Conservation (phyloP, 2,113 vertebrate species). For the Trematocara marginatum region DNA sequence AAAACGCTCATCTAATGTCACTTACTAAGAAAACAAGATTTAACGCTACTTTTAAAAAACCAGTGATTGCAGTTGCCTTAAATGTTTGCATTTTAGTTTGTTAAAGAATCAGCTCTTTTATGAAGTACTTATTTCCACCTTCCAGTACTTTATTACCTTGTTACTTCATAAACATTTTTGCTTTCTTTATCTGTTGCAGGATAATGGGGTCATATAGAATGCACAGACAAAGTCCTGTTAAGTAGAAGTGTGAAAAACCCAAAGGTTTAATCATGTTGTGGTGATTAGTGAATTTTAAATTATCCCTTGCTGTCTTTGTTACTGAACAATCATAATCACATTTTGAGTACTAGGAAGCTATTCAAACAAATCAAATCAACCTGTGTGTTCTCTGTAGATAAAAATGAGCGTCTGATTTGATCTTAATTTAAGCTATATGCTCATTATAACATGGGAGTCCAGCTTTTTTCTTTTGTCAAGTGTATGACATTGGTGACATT, state of each 20-base stretch:
- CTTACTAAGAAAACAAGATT: neutral
- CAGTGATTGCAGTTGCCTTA: neutral
- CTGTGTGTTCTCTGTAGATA: neutral
- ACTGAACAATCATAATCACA: neutral
- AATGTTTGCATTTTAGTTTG: neutral
- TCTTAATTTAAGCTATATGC: neutral
- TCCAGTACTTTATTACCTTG: neutral
- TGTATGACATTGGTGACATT: neutral
- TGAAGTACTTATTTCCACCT: neutral
- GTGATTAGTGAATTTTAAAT: neutral
- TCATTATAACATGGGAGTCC: neutral
- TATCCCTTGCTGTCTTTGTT: neutral
- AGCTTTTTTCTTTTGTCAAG: neutral
- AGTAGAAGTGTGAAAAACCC: neutral
- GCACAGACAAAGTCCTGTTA: neutral
- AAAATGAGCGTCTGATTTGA: neutral
- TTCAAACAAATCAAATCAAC: neutral
- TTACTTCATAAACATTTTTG: neutral
- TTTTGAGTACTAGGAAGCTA: neutral
- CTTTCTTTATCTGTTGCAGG: neutral
- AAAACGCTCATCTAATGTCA: neutral
- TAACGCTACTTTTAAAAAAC: neutral
- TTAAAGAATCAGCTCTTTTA: neutral
- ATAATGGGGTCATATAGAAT: neutral
- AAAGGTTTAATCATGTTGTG: neutral